A percentile compares a stretch with the other conserved stretches of the same genome.
phyloP scores from a whole-genome alignment of 2,888 invertebrate genomes.

The Agrotis segetum region DNA sequence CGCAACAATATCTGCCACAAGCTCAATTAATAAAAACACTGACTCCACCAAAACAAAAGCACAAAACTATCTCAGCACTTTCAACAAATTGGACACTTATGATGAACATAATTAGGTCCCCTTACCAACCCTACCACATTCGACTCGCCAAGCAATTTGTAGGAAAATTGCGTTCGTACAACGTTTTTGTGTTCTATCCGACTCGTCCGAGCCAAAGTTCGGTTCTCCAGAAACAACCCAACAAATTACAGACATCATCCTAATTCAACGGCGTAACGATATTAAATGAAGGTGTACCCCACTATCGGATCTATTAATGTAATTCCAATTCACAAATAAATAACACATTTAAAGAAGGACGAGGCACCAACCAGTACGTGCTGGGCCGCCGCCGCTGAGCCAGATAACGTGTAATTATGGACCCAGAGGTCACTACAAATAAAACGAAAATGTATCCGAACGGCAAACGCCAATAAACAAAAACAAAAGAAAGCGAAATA shows the following conservation, averaged over 20 bases:
- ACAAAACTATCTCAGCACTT: conserved; percentile 48
- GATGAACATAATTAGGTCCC: conserved; percentile 53
- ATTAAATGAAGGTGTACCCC: conserved; percentile 89
- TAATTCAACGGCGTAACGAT: conserved; percentile 85
- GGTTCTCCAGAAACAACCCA: conserved; percentile 70
- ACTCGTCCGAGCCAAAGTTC: conserved; percentile 46
- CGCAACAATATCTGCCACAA: conserved; percentile 10
- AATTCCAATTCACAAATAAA: conserved; percentile 89
- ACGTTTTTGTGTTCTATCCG: conserved; percentile 75
- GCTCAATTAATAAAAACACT: conserved; percentile 11
- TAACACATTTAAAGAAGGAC: conserved; percentile 88
- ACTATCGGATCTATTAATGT: conserved; percentile 87
- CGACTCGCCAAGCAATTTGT: conserved; percentile 73
- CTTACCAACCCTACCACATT: conserved; percentile 65
- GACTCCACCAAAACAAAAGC: conserved; percentile 38
- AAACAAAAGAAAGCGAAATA: conserved; percentile 89
- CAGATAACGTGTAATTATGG: conserved; percentile 86
- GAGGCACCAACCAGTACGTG: conserved; percentile 82
- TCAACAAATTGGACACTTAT: conserved; percentile 51
- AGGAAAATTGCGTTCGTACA: conserved; percentile 75
- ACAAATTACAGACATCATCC: conserved; percentile 86
- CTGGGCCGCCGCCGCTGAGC: conserved; percentile 70
- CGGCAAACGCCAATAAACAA: conserved; percentile 81
- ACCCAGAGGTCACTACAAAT: conserved; percentile 89
- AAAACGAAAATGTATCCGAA: conserved; percentile 82